Conservation (phyloP, 1,140 invertebrate genomes). For the Galendromus occidentalis region DNA sequence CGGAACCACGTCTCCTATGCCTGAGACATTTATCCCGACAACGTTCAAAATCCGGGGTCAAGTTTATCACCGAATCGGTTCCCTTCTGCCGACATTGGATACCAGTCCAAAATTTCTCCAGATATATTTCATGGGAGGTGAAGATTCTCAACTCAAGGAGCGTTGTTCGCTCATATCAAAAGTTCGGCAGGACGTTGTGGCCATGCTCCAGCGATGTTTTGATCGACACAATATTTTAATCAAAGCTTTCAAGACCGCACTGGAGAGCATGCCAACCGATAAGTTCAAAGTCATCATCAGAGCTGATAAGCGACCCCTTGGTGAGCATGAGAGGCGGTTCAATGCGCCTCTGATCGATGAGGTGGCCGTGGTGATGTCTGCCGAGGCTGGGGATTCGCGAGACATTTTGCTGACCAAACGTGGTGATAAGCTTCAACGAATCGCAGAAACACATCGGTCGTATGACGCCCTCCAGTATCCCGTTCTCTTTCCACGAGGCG, state of each 20-base stretch:
- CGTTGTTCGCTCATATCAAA: no score
- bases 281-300: slow-evolving; percentile 19
- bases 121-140: no score
- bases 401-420: slow-evolving; percentile 19
- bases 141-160: no score
- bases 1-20: neutral
- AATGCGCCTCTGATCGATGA: slow-evolving; percentile 23
- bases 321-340: slow-evolving; percentile 25
- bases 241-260: neutral
- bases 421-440: slow-evolving; percentile 16
- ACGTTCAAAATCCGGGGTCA: no score
- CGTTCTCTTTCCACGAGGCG: slow-evolving; percentile 15
- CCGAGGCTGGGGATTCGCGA: neutral
- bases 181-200: no score
- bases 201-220: no score
- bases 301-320: slow-evolving; percentile 25
- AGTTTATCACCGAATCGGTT: no score
- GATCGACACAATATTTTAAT: neutral
- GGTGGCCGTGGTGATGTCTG: slow-evolving; percentile 16
- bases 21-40: no score
- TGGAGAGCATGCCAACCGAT: neutral
- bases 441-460: slow-evolving; percentile 16
- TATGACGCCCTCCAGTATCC: slow-evolving; percentile 19
- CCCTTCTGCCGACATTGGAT: no score
- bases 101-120: no score